Evolutionary conservation across 1,140 invertebrate genomes (phyloP).

Genomic region (Hesperophylax magnus): DNA sequence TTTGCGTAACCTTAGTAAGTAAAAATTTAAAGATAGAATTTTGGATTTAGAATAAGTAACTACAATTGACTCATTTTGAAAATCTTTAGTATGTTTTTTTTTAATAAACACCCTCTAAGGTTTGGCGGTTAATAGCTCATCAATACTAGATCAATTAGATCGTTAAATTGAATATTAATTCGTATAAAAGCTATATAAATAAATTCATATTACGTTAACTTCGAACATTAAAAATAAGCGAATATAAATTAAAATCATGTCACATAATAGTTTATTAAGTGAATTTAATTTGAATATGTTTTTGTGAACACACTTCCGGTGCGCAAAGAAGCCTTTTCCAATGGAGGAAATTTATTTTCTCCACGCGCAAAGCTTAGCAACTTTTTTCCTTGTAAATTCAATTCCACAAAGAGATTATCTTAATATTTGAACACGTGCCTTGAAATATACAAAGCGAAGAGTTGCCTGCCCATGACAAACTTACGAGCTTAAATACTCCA

Average conservation of each 20-base stretch:
- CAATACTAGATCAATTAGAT: too few species aligned
- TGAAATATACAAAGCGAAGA: conserved; percentile 20
- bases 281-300: conserved; percentile 8
- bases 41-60: too few species aligned
- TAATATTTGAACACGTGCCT: conserved; percentile 45
- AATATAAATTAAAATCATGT: background rate
- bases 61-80: too few species aligned
- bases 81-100: too few species aligned
- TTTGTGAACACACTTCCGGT: background rate
- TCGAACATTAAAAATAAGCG: too few species aligned
- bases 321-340: background rate
- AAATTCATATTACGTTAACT: too few species aligned
- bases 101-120: too few species aligned
- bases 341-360: conserved; percentile 23
- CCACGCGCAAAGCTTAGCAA: background rate
- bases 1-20: too few species aligned
- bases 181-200: too few species aligned
- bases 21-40: too few species aligned
- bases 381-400: conserved; percentile 18
- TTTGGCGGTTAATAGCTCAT: too few species aligned
- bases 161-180: too few species aligned
- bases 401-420: conserved; percentile 41
- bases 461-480: conserved; percentile 38
- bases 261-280: background rate
- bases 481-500: conserved; percentile 40